Evolutionary conservation across 1,140 invertebrate species (phyloP), one percentile per base, ranked within the genome.

Genomic region (Ridgeia piscesae): DNA sequence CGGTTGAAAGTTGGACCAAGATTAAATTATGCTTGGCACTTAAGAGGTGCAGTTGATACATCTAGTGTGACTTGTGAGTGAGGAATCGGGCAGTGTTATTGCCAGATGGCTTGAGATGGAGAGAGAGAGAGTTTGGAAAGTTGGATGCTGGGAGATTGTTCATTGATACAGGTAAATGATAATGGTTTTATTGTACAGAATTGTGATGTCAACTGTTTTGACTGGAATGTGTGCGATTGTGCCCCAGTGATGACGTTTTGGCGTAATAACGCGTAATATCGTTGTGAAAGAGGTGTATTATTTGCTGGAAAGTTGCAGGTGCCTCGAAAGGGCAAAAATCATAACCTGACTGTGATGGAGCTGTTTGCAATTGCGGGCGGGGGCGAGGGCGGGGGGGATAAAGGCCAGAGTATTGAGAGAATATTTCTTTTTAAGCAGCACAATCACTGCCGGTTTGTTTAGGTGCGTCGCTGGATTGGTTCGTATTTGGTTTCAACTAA

Each of bases 121-220:
- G 11, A 11, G 42, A 42, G 4, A 42, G 42, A 42, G 42, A 42
- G 42, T 42, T 42, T 11, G 42, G 42, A 42, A 6, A 6, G 42
- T 42, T 11, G 4, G 42, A 42, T 42, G 42, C 42, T 6, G 42
- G 42, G 42, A 42, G 42, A 42, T 42, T 42, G 11, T 42, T 42
- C 42, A 42, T 11, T 11, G 17, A 77, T 21, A 21, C 58, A 21
- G 17, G 58, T 9, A 77, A 77, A 77, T 77, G 6, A 77, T 77
- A 77, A 77, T 77, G 14, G 58, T 77, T 77, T 77, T 77, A 77
- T 77, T 77, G 58, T 77, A 77, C 58, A 77, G 58, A 77, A 77
- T 77, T 77, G 27, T 27, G 0, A 31, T 77, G 58, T 77, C 58
- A 17, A 27, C 58, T 77, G 11, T 42, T 42, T 42, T 42, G 42